Base-by-base conservation (phyloP, 2,888 invertebrate species). In the Metacarcinus magister region DNA sequence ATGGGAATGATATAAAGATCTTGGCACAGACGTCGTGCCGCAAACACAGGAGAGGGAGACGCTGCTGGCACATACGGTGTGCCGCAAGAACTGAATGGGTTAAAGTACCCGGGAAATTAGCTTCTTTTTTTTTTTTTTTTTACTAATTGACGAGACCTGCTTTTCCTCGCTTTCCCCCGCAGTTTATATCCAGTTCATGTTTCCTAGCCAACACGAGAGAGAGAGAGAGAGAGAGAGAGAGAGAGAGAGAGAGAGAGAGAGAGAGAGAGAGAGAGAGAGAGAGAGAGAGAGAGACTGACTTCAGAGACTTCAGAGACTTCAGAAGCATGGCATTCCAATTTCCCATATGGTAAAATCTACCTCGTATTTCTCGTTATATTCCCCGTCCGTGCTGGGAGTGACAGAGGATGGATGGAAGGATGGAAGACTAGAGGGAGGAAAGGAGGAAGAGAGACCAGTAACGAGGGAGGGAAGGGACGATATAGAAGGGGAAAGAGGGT, bases 341-440 rank as follows among this genome's bases (percentile, higher is more conserved):
- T 67, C n/a, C 67, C 19, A n/a, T 67, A 67, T 67, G 67, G 67
- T 67, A 67, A 67, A 67, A 67, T 67, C 67, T 67, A 67, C 10
- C 67, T 67, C 67, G 67, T 67, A 19, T 67, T 67, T 67, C 67
- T 67, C 67, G 67, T 67, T 67, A 19, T 67, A 67, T 67, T 67
- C 5, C 2, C 67, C 16, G 3, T 67, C 67, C 67, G 7, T n/a
- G 67, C 67, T n/a, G 54, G 3, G 2, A 16, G 67, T n/a, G 67
- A 67, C 5, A 19, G 67, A 67, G 67, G 67, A 67, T 67, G 67
- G 67, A 67, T 67, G 67, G 23, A 5, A n/a, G 67, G n/a, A 19
- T 19, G n/a, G 67, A n/a, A 7, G n/a, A n/a, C 23, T 67, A 19
- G 67, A n/a, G 67, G n/a, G 67, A 67, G 67, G 0, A 67, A n/a